Base-by-base conservation (phyloP, 2,797 vertebrate species). In the Nasua narica region DNA sequence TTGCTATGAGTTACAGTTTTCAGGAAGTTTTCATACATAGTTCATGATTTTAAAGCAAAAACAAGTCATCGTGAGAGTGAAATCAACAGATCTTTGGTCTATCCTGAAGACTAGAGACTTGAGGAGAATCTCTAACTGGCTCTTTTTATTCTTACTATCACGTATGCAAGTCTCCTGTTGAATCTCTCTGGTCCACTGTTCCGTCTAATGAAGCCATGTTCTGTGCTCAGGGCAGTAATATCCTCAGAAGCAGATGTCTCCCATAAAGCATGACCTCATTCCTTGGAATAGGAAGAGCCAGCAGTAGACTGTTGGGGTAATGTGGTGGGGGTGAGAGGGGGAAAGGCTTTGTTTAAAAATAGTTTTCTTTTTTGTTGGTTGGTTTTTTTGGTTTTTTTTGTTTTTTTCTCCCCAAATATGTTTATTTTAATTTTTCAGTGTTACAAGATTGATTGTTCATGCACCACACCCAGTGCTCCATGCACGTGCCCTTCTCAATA, bases 241-340 rank as follows among this genome's bases (percentile, higher is more conserved):
- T 93, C 84, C 89, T 96, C 84, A 96, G 95, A 95, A 97, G 96
- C 97, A 97, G 95, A 97, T 98, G 96, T 97, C 87, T 97, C 90
- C 79, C 94, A 97, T 91, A 96, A 97, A 97, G 90, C 91, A 98
- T 98, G 96, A 98, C 96, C 90, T 98, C 97, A 98, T 97, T 97
- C 92, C 79, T 97, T 97, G 96, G 97, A 97, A 97, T 93, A 90
- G 91, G 92, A 97, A 95, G 81, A 97, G 79, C 84, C 90, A 92
- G 29, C 95, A 97, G 92, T 97, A 97, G 93, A 95, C 83, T 82
- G 21, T 97, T 94, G 79, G 87, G 67, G 52, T 95, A 91, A 93
- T 77, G 32, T 95, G 54, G 32, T 65, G 60, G 58, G 2, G 60
- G 12, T 29, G 56, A 7, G 56, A 7, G 52, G 43, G 54, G 90